Conservation (phyloP, 2,888 invertebrate genomes). For the Flexamia atlantica region DNA sequence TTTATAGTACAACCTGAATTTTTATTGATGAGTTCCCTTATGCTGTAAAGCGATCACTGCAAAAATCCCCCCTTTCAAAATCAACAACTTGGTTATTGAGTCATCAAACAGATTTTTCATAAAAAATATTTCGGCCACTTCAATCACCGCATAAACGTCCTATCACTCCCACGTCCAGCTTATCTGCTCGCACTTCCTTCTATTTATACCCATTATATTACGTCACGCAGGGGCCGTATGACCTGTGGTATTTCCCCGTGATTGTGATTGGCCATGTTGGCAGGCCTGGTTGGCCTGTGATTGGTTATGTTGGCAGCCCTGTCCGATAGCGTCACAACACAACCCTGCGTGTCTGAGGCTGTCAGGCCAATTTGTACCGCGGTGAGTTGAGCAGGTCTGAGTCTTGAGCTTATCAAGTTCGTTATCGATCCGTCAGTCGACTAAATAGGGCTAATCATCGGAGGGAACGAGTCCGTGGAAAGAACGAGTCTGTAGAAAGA, state of each 20-base stretch:
- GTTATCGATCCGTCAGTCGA: conserved; percentile 20
- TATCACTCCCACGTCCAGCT: too few relatives aligned
- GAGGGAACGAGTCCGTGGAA: conserved; percentile 20
- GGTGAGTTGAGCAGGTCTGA: conserved; percentile 8
- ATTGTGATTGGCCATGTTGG: conserved; percentile 17
- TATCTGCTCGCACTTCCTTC: too few relatives aligned
- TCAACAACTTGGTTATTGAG: too few relatives aligned
- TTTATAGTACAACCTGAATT: too few relatives aligned
- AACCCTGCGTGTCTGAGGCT: neutral
- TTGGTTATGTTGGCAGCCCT: conserved; percentile 10
- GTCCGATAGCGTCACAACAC: conserved; percentile 5
- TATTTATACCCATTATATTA: conserved; percentile 31
- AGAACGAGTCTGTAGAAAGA: neutral
- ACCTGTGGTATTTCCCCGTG: conserved; percentile 31
- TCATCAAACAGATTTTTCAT: too few relatives aligned
- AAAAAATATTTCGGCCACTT: too few relatives aligned
- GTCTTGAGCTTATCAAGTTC: conserved; percentile 46
- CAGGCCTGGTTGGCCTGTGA: too few relatives aligned
- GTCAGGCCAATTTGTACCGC: conserved; percentile 53
- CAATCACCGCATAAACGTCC: too few relatives aligned
- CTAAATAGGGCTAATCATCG: conserved; percentile 46
- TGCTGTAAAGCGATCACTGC: too few relatives aligned
- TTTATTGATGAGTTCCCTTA: too few relatives aligned
- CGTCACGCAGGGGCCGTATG: conserved; percentile 9
- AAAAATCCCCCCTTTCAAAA: too few relatives aligned